Evolutionary conservation across 2,888 invertebrate genomes (phyloP), one percentile per base, ranked within the genome.

Genomic region (Rotaria macrura): DNA sequence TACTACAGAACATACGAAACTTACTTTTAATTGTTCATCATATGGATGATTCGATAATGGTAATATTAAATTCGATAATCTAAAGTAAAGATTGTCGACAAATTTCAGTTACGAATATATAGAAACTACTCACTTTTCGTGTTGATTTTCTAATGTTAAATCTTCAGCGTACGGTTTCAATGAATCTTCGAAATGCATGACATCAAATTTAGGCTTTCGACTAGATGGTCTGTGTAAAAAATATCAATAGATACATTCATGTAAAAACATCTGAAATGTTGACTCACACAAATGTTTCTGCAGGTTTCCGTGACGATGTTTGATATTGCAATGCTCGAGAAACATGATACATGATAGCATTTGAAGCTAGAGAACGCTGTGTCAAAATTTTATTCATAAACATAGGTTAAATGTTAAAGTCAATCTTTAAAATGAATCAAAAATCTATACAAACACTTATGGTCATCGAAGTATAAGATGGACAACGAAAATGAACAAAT

Each of bases 1-100:
- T n/a, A 43, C 2, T 43, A 43, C 3, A 43, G 25, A 5, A 43
- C n/a, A 34, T 34, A 0, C 34, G 29, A 7, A n/a, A 14, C 14
- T 43, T 79, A 79, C 79, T 43, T 79, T 79, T 25, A 79, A 79
- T 79, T 79, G 79, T 79, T 79, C 79, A n/a, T 79, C 43, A 43
- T 79, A 79, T 25, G 79, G 12, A 25, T 25, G 12, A 40, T 43
- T 79, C 14, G 43, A 25, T 79, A 79, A n/a, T 43, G 79, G 79
- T 79, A 79, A 79, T 9, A 79, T 40, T 12, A 79, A 23, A 79
- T 79, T 79, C 1, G n/a, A 43, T 79, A 79, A 79, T 79, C 79
- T 79, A 79, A 5, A n/a, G 43, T 1, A 79, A n/a, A 40, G 43
- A n/a, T 43, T 20, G n/a, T 20, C 34, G 1, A 43, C n/a, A n/a